Evolutionary conservation across 2,113 vertebrate species (phyloP), one percentile per base, ranked within the genome.

Genomic region (Percina caprodes): DNA sequence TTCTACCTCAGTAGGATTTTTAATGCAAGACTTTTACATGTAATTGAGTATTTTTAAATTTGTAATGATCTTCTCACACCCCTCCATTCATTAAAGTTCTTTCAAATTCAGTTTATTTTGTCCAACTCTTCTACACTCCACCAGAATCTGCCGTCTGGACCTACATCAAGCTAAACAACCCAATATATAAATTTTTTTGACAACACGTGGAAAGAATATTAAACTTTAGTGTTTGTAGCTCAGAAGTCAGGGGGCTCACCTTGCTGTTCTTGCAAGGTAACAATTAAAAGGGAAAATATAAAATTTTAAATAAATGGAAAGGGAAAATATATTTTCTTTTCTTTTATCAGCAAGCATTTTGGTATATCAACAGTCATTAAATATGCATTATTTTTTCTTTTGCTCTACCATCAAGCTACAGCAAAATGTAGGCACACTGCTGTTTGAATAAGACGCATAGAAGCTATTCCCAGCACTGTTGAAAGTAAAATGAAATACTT

Each of bases 321-420:
- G 19, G 18, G 11, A 21, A 56, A 62, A 51, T 11, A 4, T 26
- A n/a, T n/a, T n/a, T 30, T 58, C 2, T 51, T n/a, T 56, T 33
- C 3, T 35, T 55, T 73, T 19, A 56, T 59, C 48, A 68, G 30
- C 48, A 58, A 59, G 58, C 1, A 15, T 61, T 30, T 62, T 76
- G n/a, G 11, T 42, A 23, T 68, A 26, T 66, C 23, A 79, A 46
- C 21, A 26, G 24, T 49, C 51, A 60, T 79, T 80, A 84, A 79
- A 72, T 59, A 49, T 87, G 45, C 42, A 69, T 79, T 52, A 1
- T 14, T 2, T 55, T 49, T 60, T 24, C 54, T 68, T n/a, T 85
- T 52, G 2, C 26, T 54, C 15, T 13, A 12, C 4, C 21, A 30
- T 12, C 1, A 2, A 55, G 71, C 48, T 6, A 9, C 42, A 58